A percentile compares a stretch with the other conserved stretches of the same genome.
Evolutionary conservation across 1,140 invertebrate species (phyloP).

Genomic region (Anastrepha obliqua): DNA sequence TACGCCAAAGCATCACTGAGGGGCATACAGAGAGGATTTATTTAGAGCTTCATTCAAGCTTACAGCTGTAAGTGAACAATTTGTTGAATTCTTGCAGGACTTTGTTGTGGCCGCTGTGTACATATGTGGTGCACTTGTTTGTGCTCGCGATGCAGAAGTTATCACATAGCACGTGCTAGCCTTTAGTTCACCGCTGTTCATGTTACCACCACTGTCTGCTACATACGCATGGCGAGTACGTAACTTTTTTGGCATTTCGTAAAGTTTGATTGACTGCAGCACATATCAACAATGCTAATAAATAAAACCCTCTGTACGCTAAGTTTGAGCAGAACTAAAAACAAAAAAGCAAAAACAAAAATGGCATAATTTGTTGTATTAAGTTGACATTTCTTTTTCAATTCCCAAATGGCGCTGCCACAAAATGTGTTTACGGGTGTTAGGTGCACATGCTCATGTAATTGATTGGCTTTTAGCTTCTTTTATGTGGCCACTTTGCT

Average conservation of each 20-base stretch:
- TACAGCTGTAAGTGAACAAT: background rate
- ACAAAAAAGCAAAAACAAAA: background rate
- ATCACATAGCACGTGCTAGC: background rate
- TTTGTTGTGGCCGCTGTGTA: no score
- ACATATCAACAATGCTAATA: background rate
- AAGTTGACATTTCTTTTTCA: background rate
- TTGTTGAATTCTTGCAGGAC: background rate
- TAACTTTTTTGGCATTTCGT: background rate
- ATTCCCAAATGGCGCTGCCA: background rate
- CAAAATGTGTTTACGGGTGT: background rate
- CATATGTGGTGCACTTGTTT: background rate
- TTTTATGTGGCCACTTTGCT: no score
- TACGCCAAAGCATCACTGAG: background rate
- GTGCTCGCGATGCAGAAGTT: background rate
- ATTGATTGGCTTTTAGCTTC: background rate
- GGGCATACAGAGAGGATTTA: background rate
- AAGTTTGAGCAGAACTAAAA: conserved; percentile 6
- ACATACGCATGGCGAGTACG: background rate
- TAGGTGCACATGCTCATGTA: background rate
- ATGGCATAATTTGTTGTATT: conserved; percentile 8
- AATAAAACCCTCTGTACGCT: conserved; percentile 3
- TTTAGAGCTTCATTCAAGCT: background rate
- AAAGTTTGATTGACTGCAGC: background rate
- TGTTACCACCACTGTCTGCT: background rate
- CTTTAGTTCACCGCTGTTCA: no score